phyloP scores from a whole-genome alignment of 1,140 invertebrate genomes.

The Hermatobates lingyangjiaoensis region DNA sequence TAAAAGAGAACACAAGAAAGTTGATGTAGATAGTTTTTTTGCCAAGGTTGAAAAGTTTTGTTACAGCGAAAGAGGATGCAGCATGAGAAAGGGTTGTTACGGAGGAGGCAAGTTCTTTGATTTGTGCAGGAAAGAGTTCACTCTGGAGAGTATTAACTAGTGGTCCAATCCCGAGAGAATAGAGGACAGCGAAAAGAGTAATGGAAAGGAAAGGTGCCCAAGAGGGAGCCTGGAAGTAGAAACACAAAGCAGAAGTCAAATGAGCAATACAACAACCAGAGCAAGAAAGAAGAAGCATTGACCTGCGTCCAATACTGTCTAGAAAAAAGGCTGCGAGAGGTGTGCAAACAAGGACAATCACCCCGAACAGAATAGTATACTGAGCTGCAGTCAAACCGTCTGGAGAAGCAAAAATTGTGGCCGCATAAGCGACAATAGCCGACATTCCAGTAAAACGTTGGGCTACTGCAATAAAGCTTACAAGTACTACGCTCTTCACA shows the following conservation, averaged over 20 bases:
- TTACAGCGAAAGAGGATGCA: constrained; percentile 42
- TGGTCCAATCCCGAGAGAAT: constrained; percentile 35
- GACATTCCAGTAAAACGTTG: constrained; percentile 15
- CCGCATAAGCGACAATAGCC: constrained; percentile 16
- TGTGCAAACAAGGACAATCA: constrained; percentile 23
- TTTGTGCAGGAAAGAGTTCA: constrained; percentile 38
- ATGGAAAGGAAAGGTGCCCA: constrained; percentile 33
- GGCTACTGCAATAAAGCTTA: constrained; percentile 23
- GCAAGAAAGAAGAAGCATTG: constrained; percentile 30
- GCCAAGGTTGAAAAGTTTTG: constrained; percentile 47
- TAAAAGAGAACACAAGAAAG: constrained; percentile 60
- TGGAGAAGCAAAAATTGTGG: constrained; percentile 20
- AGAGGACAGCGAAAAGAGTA: constrained; percentile 34
- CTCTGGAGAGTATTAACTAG: constrained; percentile 38
- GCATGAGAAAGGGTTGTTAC: constrained; percentile 25
- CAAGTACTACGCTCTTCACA: constrained; percentile 26
- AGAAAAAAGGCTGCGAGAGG: constrained; percentile 26
- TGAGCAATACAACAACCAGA: constrained; percentile 29
- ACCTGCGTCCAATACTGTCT: constrained; percentile 28
- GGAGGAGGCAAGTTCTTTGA: constrained; percentile 34
- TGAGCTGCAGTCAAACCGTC: constrained; percentile 7
- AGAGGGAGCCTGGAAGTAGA: constrained; percentile 30
- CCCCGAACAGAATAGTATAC: constrained; percentile 15
- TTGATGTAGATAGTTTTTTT: constrained; percentile 37
- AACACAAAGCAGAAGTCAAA: constrained; percentile 20